phyloP scores from a whole-genome alignment of 2,797 vertebrate genomes.

The Chaetodon trifasciatus region DNA sequence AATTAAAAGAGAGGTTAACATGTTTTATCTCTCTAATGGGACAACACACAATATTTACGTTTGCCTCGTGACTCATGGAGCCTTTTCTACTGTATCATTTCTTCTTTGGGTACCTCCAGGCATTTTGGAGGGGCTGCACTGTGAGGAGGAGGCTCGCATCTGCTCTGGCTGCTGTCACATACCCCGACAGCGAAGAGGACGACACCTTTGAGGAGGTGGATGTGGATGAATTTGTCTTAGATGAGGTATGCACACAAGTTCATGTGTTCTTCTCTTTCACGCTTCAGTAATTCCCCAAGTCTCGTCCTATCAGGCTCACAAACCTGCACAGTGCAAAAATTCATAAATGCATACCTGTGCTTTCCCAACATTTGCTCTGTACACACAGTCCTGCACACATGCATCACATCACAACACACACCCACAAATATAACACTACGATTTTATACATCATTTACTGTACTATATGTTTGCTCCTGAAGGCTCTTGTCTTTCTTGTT shows the following conservation, averaged over 20 bases:
- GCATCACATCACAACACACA: not conserved
- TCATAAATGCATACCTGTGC: not conserved
- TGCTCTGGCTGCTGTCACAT: slow-evolving; percentile 87
- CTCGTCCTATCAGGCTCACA: not conserved
- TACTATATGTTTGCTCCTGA: not conserved
- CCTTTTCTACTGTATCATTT: slow-evolving; percentile 27
- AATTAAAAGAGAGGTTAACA: slow-evolving; percentile 92
- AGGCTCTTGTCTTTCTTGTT: not conserved
- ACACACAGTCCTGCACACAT: too few relatives aligned
- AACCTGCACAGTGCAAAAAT: slow-evolving; percentile 6
- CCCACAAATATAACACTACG: not conserved
- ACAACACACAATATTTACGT: slow-evolving; percentile 93
- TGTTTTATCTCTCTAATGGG: slow-evolving; percentile 98
- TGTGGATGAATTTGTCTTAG: slow-evolving; percentile 89
- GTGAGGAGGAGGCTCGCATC: slow-evolving; percentile 90
- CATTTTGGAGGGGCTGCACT: slow-evolving; percentile 91
- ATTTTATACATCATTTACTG: too few relatives aligned
- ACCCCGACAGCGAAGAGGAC: slow-evolving; percentile 78
- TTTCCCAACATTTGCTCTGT: too few relatives aligned
- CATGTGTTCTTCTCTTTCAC: slow-evolving; percentile 31
- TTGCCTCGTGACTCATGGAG: slow-evolving; percentile 89
- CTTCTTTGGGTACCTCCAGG: slow-evolving; percentile 86
- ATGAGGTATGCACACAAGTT: slow-evolving; percentile 87
- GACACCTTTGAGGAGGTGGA: slow-evolving; percentile 92
- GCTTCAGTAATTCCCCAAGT: slow-evolving; percentile 16